Conservation (phyloP, 1,140 invertebrate species). For the Plutomurus gul region DNA sequence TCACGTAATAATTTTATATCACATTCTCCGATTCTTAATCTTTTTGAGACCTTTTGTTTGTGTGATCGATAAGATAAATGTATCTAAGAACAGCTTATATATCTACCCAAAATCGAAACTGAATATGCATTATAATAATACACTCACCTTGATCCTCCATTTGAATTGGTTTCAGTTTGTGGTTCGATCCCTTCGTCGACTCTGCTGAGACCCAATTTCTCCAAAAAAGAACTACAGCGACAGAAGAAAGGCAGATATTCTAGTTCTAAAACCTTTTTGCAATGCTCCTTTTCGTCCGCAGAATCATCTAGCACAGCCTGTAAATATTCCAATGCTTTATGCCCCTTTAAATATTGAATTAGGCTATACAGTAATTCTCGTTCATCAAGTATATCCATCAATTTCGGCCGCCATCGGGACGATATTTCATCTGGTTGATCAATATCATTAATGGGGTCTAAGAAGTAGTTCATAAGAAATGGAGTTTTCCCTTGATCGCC, state of each 20-base stretch:
- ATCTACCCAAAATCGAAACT: background rate
- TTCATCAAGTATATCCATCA: constrained; percentile 45
- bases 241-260: constrained; percentile 49
- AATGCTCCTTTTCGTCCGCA: constrained; percentile 43
- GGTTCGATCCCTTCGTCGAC: constrained; percentile 49
- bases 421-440: constrained; percentile 47
- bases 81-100: background rate
- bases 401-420: constrained; percentile 45
- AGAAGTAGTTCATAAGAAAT: constrained; percentile 48
- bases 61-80: too few relatives aligned
- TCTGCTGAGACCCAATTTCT: constrained; percentile 45
- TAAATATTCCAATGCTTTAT: constrained; percentile 48
- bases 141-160: background rate
- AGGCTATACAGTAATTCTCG: constrained; percentile 49
- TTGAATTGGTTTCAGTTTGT: constrained; percentile 26
- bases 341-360: constrained; percentile 50
- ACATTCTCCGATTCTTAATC: too few relatives aligned
- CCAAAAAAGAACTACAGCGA: constrained; percentile 44
- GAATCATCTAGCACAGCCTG: constrained; percentile 51
- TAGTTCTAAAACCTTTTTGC: constrained; percentile 42
- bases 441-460: constrained; percentile 44
- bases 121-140: background rate
- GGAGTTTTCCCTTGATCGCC: background rate
- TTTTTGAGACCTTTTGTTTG: too few relatives aligned
- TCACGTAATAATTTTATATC: too few relatives aligned